Evolutionary conservation across 1,140 invertebrate species (phyloP).

Genomic region (roundworm (Caenorhabditis elegans)): DNA sequence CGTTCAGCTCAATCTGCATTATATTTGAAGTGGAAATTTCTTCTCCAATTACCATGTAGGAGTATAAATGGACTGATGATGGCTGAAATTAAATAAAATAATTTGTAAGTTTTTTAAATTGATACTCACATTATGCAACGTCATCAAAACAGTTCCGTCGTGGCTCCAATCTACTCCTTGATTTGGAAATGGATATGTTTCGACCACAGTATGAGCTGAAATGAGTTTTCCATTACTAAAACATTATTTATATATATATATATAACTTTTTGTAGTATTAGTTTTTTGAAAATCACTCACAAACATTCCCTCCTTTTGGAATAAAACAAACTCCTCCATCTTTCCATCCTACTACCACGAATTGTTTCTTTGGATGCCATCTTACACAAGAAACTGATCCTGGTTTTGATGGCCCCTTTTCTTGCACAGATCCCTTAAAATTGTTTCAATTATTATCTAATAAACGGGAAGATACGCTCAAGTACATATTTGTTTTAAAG

Average conservation of each 20-base stretch:
- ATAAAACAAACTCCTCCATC: not conserved
- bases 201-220: constrained; percentile 5
- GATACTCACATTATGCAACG: not conserved
- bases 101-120: not conserved
- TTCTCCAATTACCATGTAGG: not conserved
- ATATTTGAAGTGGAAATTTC: not conserved
- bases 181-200: not conserved
- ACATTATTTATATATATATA: no score
- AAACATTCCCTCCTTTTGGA: not conserved
- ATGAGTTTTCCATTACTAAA: no score
- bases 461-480: no score
- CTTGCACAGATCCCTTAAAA: not conserved
- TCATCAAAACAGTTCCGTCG: not conserved
- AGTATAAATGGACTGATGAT: not conserved
- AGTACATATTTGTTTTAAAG: no score
- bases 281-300: not conserved
- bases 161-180: not conserved
- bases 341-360: not conserved
- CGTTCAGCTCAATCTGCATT: not conserved
- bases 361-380: constrained; percentile 8
- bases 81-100: not conserved
- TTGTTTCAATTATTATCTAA: no score
- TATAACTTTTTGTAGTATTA: no score
- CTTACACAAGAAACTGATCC: not conserved
- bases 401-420: not conserved